Base-by-base conservation (phyloP, 2,888 invertebrate species). In the Drosophila monieri region DNA sequence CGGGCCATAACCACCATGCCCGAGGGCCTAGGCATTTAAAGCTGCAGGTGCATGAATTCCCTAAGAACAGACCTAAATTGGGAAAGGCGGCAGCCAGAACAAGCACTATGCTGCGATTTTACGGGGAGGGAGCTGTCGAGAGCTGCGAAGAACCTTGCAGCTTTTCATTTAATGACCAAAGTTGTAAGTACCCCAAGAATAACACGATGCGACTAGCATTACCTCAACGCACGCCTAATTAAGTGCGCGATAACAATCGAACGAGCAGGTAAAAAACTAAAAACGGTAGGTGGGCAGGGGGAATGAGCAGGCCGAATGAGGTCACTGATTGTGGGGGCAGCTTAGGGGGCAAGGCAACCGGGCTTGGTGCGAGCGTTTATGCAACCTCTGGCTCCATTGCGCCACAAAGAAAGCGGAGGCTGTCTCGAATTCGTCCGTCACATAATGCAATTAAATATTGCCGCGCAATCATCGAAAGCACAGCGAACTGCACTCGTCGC, bases 161-260 rank as follows among this genome's bases (percentile, higher is more conserved):
- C 85, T 85, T 85, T 83, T 83, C 79, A 85, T 83, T 83, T 85
- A 85, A 85, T 85, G 68, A 66, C 79, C 73, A 72, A 70, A 77
- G 78, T 58, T 73, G 80, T 65, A 73, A 67, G 55, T 57, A 64
- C 67, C 54, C 46, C 21, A 41, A 35, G 41, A 61, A 46, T 46
- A 48, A 18, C 60, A 58, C 39, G 43, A 47, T 21, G 39, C 37
- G 47, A 65, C 67, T 71, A 77, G 77, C 73, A 80, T 70, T 70
- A 67, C 39, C 66, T 15, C 65, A 74, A 79, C 74, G 80, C 84
- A 81, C 76, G 86, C 68, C 84, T 84, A 85, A 83, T 83, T 83
- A 85, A 80, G 80, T 80, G 71, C 74, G 6, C 79, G 80, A 81
- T 81, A 76, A 72, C 77, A 74, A 72, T 48, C 74, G 25, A 71